Evolutionary conservation across 2,113 vertebrate genomes (phyloP).

Genomic region (Murina feae): DNA sequence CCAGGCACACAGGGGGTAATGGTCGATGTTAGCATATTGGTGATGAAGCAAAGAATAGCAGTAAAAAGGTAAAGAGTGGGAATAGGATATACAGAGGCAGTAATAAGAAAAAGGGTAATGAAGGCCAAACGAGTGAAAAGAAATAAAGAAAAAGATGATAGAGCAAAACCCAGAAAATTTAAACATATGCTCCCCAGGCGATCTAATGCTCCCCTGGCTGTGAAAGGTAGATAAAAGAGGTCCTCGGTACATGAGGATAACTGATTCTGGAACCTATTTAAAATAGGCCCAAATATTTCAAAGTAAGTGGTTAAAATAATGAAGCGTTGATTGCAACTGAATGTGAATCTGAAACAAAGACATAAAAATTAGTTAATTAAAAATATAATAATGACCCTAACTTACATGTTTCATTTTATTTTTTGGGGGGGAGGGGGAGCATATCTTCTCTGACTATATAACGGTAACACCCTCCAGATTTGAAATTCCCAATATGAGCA

Average conservation of each 20-base stretch:
- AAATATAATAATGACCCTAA: background rate
- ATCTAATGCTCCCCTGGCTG: background rate
- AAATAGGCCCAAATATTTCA: constrained; percentile 6
- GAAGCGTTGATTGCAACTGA: background rate
- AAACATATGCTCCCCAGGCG: background rate
- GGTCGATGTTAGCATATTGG: background rate
- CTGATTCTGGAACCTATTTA: background rate
- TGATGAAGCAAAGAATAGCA: background rate
- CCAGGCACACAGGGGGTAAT: background rate
- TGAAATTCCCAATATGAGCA: background rate
- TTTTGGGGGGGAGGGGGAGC: background rate
- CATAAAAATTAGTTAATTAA: background rate
- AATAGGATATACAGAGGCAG: background rate
- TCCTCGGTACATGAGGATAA: background rate
- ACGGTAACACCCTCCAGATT: background rate
- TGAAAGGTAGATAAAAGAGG: background rate
- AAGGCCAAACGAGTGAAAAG: background rate
- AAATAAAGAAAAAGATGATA: background rate
- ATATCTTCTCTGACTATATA: background rate
- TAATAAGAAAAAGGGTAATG: background rate
- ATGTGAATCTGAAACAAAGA: background rate
- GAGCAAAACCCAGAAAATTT: background rate
- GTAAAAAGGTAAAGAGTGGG: background rate
- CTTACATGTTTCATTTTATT: background rate
- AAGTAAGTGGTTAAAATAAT: background rate